Conservation (phyloP, 1,140 invertebrate species). For the Drosophila fuyamai region DNA sequence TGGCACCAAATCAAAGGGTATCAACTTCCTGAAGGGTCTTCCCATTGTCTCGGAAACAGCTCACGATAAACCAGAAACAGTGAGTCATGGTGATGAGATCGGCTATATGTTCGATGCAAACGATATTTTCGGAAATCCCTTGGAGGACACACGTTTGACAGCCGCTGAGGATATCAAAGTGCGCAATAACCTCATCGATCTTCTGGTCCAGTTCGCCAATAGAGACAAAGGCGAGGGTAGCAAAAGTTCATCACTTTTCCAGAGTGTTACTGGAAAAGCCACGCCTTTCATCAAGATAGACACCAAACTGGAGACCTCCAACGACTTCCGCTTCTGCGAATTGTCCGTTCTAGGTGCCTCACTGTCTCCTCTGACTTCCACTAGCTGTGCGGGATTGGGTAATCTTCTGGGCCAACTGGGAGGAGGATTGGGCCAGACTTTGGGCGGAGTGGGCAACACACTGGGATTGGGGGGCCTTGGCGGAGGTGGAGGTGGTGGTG, state of each 20-base stretch:
- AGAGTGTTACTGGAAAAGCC: constrained; percentile 85
- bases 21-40: constrained; percentile 87
- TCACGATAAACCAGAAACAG: constrained; percentile 78
- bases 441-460: constrained; percentile 46
- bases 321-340: constrained; percentile 88
- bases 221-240: constrained; percentile 2
- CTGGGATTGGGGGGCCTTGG: constrained; percentile 33
- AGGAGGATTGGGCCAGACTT: constrained; percentile 38
- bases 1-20: constrained; percentile 87
- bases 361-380: constrained; percentile 85
- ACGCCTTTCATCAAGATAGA: constrained; percentile 86
- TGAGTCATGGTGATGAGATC: constrained; percentile 89
- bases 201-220: constrained; percentile 89
- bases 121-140: constrained; percentile 86
- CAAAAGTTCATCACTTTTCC: constrained; percentile 79
- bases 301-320: constrained; percentile 84
- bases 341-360: constrained; percentile 87
- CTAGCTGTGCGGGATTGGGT: constrained; percentile 84
- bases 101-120: constrained; percentile 89
- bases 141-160: constrained; percentile 80
- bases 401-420: constrained; percentile 57
- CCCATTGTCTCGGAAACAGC: constrained; percentile 85
- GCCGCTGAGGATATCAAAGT: constrained; percentile 87
- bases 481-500: constrained; percentile 18
- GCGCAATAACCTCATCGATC: constrained; percentile 87